Evolutionary conservation across 2,888 invertebrate species (phyloP).

Genomic region (Xestia sexstrigata): DNA sequence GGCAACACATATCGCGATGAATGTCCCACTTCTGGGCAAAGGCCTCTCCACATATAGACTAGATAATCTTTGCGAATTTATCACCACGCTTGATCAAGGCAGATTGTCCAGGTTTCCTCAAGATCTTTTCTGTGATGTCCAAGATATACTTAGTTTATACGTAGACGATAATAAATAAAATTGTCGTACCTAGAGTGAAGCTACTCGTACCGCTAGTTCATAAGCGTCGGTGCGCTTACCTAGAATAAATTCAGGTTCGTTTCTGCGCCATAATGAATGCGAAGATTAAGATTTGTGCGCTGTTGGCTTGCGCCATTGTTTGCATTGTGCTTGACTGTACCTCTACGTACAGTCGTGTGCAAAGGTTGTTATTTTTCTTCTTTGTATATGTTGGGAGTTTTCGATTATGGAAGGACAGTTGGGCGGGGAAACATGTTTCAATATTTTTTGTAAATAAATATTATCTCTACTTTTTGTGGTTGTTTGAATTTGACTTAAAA

Average conservation of each 20-base stretch:
- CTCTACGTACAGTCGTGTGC: slow-evolving; percentile 65
- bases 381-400: slow-evolving; percentile 50
- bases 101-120: neutral
- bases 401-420: slow-evolving; percentile 48
- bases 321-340: slow-evolving; percentile 83
- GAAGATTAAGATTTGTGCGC: slow-evolving; percentile 90
- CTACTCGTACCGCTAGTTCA: slow-evolving; percentile 76
- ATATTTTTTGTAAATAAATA: neutral
- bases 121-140: neutral
- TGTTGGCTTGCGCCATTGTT: slow-evolving; percentile 86
- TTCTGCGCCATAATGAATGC: slow-evolving; percentile 87
- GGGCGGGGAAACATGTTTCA: neutral
- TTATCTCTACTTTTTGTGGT: neutral
- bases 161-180: neutral
- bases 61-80: neutral
- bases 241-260: slow-evolving; percentile 90
- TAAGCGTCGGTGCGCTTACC: slow-evolving; percentile 78
- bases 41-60: neutral
- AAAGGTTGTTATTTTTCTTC: slow-evolving; percentile 57
- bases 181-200: slow-evolving; percentile 73
- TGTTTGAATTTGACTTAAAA: neutral
- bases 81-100: neutral
- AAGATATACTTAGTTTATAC: neutral
- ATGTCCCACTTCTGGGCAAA: neutral
- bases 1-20: neutral